These are phyloP conservation scores for Spodoptera litura DNA, from an alignment of 1,140 invertebrate genomes.

Conservation along the genomic window DNA sequence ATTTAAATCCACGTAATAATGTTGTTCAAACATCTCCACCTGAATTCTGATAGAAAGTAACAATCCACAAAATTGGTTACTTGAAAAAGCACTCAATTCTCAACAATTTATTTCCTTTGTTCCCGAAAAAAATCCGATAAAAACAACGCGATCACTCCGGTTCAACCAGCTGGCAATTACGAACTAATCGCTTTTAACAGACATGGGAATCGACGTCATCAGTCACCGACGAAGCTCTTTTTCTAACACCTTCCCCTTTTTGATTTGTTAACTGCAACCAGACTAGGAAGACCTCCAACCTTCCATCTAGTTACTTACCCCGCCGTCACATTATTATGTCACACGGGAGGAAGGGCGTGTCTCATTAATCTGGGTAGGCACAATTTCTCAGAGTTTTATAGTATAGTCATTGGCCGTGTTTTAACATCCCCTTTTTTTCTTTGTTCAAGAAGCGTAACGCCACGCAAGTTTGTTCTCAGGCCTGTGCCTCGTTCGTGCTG, in stretches of 20 bases:
- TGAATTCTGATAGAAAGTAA: slow-evolving; percentile 15
- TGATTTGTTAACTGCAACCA: slow-evolving; percentile 61
- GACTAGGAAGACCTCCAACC: slow-evolving; percentile 55
- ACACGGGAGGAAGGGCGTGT: slow-evolving; percentile 45
- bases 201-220: slow-evolving; percentile 63
- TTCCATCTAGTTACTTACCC: slow-evolving; percentile 32
- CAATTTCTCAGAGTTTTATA: slow-evolving; percentile 64
- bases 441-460: slow-evolving; percentile 78
- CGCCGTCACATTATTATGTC: slow-evolving; percentile 32
- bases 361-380: slow-evolving; percentile 60
- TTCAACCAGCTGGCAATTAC: slow-evolving; percentile 51
- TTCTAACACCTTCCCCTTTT: slow-evolving; percentile 61
- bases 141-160: slow-evolving; percentile 25
- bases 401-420: slow-evolving; percentile 68
- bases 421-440: slow-evolving; percentile 69
- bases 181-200: slow-evolving; percentile 60
- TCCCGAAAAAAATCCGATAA: slow-evolving; percentile 33
- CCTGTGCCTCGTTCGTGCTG: slow-evolving; percentile 61
- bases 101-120: slow-evolving; percentile 31
- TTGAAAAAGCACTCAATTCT: slow-evolving; percentile 31
- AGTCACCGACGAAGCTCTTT: slow-evolving; percentile 55
- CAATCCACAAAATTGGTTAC: slow-evolving; percentile 33
- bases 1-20: slow-evolving; percentile 16
- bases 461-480: slow-evolving; percentile 74
- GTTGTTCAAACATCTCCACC: slow-evolving; percentile 11